Evolutionary conservation across 2,797 vertebrate genomes (phyloP), one percentile per base, ranked within the genome.

Genomic region (Loriculus beryllinus): DNA sequence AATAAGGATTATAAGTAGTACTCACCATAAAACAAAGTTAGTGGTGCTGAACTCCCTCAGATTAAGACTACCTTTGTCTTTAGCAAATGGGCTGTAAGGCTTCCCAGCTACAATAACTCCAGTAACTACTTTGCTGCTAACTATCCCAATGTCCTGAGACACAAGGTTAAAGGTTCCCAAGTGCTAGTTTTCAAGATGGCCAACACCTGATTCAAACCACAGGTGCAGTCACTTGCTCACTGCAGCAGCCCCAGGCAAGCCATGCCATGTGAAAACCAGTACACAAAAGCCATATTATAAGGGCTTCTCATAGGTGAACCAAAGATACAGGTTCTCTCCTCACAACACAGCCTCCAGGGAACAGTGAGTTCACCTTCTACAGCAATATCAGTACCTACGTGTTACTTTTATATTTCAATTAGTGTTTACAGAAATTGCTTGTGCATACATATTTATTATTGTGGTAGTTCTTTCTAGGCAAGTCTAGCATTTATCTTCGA

Each of bases 11-110:
- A 93, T 13, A 14, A 23, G 8, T 12, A 40, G 10, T 29, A 79
- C 65, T 92, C 4, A 85, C 78, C 28, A 33, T 25, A 60, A 80
- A 3, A 51, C 9, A 42, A 79, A 1, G 7, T 10, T 22, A 78
- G 23, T 2, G 1, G 9, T 1, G 3, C 14, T 18, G 2, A 40
- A 47, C 14, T 28, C 40, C 28, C 14, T 51, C 42, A 69, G 49
- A 71, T 6, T 57, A 54, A n/a, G 3, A 1, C 9, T 18, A 2
- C 31, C 14, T 71, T 45, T 81, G 3, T 3, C 28, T 54, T 62
- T 7, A 48, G 3, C 3, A 4, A 80, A 40, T 0, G 0, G 4
- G 0, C 14, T 52, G 1, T 8, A 33, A 20, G 0, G 0, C 2
- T 54, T 14, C 35, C 9, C 22, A 59, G 4, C 28, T 40, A 45